These are phyloP conservation scores for Elmis aenea DNA, from an alignment of 2,888 invertebrate genomes.

Conservation along the genomic window DNA sequence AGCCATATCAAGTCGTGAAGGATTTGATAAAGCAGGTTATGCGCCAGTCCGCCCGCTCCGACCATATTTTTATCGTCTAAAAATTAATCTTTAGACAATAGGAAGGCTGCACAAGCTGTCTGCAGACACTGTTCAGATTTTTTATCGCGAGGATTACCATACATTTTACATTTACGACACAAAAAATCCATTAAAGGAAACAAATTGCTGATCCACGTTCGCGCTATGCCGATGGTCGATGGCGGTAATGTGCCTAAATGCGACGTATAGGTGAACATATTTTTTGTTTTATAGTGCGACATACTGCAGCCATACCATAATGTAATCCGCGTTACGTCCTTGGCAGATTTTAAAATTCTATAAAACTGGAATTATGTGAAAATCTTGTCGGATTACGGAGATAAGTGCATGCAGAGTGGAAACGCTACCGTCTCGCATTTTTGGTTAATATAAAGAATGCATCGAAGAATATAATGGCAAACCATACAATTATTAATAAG, in stretches of 20 bases:
- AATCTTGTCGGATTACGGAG: no score
- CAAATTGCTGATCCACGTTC: slow-evolving; percentile 31
- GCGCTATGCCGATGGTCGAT: slow-evolving; percentile 25
- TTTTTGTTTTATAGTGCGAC: slow-evolving; percentile 16
- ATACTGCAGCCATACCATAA: slow-evolving; percentile 14
- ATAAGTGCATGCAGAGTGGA: no score
- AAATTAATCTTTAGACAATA: slow-evolving; percentile 8
- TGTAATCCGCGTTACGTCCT: slow-evolving; percentile 14
- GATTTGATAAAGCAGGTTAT: slow-evolving; percentile 20
- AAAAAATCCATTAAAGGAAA: slow-evolving; percentile 34
- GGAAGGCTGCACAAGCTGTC: slow-evolving; percentile 4
- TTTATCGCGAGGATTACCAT: slow-evolving; percentile 28
- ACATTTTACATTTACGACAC: slow-evolving; percentile 32
- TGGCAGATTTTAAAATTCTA: slow-evolving; percentile 3
- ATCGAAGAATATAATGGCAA: no score
- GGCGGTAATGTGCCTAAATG: slow-evolving; percentile 15
- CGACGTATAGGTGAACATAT: slow-evolving; percentile 16
- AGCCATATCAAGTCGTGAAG: slow-evolving; percentile 17
- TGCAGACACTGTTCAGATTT: slow-evolving; percentile 11
- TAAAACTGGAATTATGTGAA: no score
- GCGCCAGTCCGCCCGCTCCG: slow-evolving; percentile 6
- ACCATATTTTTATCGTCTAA: slow-evolving; percentile 12
- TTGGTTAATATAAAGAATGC: no score
- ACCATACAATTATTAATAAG: no score
- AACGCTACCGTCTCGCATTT: no score